Base-by-base conservation (phyloP, 2,797 vertebrate species). In the Coccyzus lansbergi region DNA sequence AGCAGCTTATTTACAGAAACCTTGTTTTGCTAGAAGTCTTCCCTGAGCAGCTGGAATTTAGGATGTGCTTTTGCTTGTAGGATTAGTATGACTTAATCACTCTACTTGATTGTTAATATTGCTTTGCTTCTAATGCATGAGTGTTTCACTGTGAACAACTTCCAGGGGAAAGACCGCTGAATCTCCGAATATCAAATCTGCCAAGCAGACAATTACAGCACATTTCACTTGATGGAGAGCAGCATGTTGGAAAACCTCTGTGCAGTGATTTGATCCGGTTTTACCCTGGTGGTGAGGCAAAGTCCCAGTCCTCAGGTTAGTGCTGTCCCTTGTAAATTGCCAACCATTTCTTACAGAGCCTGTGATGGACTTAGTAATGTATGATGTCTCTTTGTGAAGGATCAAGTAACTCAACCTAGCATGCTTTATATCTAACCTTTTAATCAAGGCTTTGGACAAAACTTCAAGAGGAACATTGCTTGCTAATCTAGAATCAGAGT, bases 151-250 rank as follows among this genome's bases (percentile, higher is more conserved):
- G 44, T 82, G 65, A 70, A 75, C 68, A 15, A 60, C 33, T 75
- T 95, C 9, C 95, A 99, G 99, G 98, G 90, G 99, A 99, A 75
- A 98, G 98, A 60, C 99, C 99, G 4, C 97, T 99, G 97, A 99
- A 99, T 97, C 97, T 99, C 86, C 98, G 98, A 11, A 98, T 99
- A 92, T 97, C 99, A 29, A 98, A 96, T 34, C 93, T 97, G 74
- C 95, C 97, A 6, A 93, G 93, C 29, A 95, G 96, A 44, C 97
- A 97, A 90, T 97, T 98, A 96, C 98, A 97, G 78, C 97, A 97
- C 86, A 93, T 96, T 95, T 97, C 98, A 80, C 97, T 98, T 15
- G 98, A 99, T 56, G 98, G 98, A 17, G 98, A 99, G 69, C 98
- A 98, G 87, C 98, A 98, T 3, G 48, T 98, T 87, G 98, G 98